Base-by-base conservation (phyloP, 2,888 invertebrate species). In the Alitta virens region DNA sequence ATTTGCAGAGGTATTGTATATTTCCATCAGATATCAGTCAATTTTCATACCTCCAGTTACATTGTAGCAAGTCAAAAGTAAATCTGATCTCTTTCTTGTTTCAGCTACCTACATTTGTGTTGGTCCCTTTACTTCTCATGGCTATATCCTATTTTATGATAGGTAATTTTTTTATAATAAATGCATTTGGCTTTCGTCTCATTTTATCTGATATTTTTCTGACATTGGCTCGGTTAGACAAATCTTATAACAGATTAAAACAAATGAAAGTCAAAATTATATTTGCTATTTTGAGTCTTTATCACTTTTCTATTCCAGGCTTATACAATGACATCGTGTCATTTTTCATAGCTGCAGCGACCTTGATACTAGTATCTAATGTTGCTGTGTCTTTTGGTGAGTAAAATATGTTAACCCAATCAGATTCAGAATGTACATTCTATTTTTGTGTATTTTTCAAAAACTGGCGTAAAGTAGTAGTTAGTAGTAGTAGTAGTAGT, bases 61-160 rank as follows among this genome's bases (percentile, higher is more conserved):
- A 33, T 5, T 33, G 33, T 33, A 33, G 33, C 12, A 33, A 33
- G 33, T 33, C 12, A n/a, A n/a, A n/a, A n/a, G n/a, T n/a, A n/a
- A n/a, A n/a, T n/a, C n/a, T n/a, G n/a, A n/a, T n/a, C n/a, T n/a
- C n/a, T 5, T 33, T 33, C 16, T 54, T 16, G 18, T n/a, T 33
- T 25, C 69, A 82, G 79, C 84, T 91, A 0, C 96, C 96, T 0
- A 86, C 94, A 51, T 94, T 94, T 77, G 85, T 92, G 0, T 85
- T 89, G 5, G 88, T 94, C 43, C 94, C 96, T 0, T 77, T 91
- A 9, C 83, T 94, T 2, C 95, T 94, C 81, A 90, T 90, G 0
- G 84, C 88, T 1, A 88, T 94, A 60, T 87, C 89, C 1, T 97
- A 97, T 83, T 96, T 90, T 78, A 88, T 94, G 89, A 89, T 94